phyloP scores from a whole-genome alignment of 2,888 invertebrate species.

The Hydriomena furcata region DNA sequence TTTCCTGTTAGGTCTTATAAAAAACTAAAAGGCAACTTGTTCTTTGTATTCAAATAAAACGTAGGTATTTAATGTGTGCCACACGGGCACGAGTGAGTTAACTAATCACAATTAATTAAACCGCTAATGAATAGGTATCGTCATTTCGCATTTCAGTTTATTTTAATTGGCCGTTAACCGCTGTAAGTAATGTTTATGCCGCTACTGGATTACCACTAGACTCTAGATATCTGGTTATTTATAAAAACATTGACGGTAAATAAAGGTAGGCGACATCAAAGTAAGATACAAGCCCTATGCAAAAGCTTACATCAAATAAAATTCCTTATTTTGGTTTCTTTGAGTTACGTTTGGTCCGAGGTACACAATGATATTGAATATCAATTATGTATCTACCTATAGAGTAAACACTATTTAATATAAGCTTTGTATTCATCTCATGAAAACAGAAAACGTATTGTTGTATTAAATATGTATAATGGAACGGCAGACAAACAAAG shows the following conservation, averaged over 20 bases:
- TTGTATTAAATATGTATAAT: conserved; percentile 68
- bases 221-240: neutral
- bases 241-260: neutral
- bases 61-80: conserved; percentile 6
- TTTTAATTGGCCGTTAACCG: conserved; percentile 32
- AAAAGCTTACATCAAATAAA: conserved; percentile 1
- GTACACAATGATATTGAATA: conserved; percentile 33
- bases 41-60: conserved; percentile 16
- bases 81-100: conserved; percentile 26
- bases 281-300: neutral
- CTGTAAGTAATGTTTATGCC: conserved; percentile 22
- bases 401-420: conserved; percentile 47
- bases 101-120: conserved; percentile 31
- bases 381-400: conserved; percentile 37
- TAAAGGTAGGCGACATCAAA: neutral
- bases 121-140: conserved; percentile 29
- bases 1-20: conserved; percentile 10
- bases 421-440: conserved; percentile 70
- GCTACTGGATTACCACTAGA: conserved; percentile 10
- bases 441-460: conserved; percentile 63
- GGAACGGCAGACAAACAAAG: conserved; percentile 68
- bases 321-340: conserved; percentile 38
- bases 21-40: neutral
- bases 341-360: conserved; percentile 26
- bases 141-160: conserved; percentile 31